Conservation (phyloP, 1,140 invertebrate genomes). For the Tetramorium alpestre region DNA sequence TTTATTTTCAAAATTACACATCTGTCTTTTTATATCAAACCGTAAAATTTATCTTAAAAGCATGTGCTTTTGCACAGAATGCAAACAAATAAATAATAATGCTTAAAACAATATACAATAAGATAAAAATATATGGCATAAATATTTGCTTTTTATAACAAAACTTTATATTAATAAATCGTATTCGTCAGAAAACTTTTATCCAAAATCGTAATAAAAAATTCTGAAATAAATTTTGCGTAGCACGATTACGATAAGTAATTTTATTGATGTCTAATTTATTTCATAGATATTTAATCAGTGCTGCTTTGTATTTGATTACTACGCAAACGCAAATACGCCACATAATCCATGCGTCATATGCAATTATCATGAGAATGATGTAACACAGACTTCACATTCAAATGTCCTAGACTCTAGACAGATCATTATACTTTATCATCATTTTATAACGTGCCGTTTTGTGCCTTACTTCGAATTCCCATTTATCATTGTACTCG, state of each 20-base stretch:
- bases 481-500: neutral
- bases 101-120: neutral
- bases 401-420: too few relatives aligned
- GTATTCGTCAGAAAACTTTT: neutral
- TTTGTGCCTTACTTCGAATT: neutral
- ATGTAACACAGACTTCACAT: neutral
- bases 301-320: neutral
- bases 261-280: neutral
- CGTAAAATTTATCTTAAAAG: neutral
- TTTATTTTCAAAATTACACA: too few relatives aligned
- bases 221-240: neutral
- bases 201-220: neutral
- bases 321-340: neutral
- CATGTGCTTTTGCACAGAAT: neutral
- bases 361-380: neutral
- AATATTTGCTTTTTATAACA: neutral
- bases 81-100: neutral
- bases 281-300: neutral
- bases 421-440: neutral
- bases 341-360: neutral
- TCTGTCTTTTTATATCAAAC: neutral
- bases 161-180: neutral
- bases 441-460: neutral
- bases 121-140: neutral
- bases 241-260: too few relatives aligned